Evolutionary conservation across 2,888 invertebrate genomes (phyloP).

Genomic region (Apamea sordens): DNA sequence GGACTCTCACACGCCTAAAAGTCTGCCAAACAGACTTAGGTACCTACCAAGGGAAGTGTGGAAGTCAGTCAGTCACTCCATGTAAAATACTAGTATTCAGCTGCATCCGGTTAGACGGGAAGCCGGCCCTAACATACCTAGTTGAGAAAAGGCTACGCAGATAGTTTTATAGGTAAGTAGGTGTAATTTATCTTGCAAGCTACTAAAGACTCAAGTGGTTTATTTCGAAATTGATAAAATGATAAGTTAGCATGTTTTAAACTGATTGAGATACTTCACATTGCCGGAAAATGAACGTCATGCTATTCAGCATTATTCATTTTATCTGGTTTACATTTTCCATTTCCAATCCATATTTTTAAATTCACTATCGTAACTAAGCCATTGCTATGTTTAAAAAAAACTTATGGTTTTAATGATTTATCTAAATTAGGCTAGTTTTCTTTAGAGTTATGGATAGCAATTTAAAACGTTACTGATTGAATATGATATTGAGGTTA

Average conservation of each 20-base stretch:
- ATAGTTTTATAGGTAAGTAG: no score
- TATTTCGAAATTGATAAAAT: constrained; percentile 5
- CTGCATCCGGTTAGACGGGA: background rate
- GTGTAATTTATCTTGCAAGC: constrained; percentile 17
- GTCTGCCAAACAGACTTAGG: background rate
- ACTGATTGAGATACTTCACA: background rate
- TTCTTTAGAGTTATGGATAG: background rate
- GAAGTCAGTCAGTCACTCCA: background rate
- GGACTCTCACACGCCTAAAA: no score
- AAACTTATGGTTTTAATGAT: background rate
- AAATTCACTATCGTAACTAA: background rate
- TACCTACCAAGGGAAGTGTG: no score
- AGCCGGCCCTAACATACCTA: background rate
- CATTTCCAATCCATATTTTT: background rate
- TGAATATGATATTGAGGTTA: background rate
- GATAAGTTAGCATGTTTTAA: background rate
- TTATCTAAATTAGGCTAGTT: no score
- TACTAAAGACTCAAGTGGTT: background rate
- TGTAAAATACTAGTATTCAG: background rate
- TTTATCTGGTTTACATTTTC: background rate
- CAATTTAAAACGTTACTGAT: background rate
- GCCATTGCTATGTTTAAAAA: background rate
- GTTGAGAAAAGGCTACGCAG: background rate
- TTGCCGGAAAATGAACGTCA: constrained; percentile 2
- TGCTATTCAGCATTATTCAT: background rate